Conservation (phyloP, 2,888 invertebrate genomes). For the Hyalella azteca region DNA sequence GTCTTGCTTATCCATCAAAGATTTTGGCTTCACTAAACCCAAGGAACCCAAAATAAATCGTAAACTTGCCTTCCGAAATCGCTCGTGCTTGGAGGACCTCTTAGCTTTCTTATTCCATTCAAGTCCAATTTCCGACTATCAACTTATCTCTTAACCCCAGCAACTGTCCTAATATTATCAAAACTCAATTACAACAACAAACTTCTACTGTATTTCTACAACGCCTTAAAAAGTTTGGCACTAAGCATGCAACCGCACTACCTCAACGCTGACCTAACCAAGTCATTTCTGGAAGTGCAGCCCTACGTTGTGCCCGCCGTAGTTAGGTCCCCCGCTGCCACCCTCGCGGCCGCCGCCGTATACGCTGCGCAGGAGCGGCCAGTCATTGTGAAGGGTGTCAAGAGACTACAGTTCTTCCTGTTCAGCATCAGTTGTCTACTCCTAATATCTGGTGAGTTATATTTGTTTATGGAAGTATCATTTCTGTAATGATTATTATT, state of each 20-base stretch:
- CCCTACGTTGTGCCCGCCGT: constrained; percentile 18
- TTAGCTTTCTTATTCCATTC: neutral
- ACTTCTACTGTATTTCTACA: neutral
- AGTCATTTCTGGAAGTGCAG: neutral
- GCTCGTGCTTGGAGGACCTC: neutral
- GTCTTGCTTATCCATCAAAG: no score
- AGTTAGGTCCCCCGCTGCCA: neutral
- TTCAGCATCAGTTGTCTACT: neutral
- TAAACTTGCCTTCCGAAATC: no score
- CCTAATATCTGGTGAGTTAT: constrained; percentile 1
- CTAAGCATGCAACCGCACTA: constrained; percentile 19
- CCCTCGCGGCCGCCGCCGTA: constrained; percentile 17
- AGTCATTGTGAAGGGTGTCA: constrained; percentile 22
- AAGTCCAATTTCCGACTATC: neutral
- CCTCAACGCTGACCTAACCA: constrained; percentile 10
- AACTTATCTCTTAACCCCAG: neutral
- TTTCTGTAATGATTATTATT: no score
- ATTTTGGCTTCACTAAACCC: no score
- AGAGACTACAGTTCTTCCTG: neutral
- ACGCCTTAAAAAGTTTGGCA: neutral
- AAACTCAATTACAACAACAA: no score
- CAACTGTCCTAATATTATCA: neutral
- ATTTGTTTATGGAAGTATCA: no score
- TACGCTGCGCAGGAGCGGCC: neutral
- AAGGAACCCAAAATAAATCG: no score